Conservation (phyloP, 2,797 vertebrate genomes). For the Peromyscus eremicus region DNA sequence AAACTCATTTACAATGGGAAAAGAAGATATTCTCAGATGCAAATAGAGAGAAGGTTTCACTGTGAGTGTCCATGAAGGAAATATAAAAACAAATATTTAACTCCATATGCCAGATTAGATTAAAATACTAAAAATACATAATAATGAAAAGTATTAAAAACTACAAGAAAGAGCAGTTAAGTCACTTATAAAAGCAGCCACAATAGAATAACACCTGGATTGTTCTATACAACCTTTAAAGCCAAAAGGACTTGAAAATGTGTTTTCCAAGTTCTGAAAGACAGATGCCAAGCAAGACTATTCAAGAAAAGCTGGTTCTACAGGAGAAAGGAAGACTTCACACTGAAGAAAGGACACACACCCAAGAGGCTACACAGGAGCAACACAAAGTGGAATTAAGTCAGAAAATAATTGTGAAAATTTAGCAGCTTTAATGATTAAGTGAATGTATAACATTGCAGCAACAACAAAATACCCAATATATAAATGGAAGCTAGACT, state of each 20-base stretch:
- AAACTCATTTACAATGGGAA: neutral
- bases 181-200: no score
- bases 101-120: no score
- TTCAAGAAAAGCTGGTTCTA: no score
- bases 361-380: no score
- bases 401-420: neutral
- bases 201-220: no score
- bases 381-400: no score
- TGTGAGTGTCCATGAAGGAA: neutral
- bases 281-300: neutral
- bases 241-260: no score
- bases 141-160: neutral
- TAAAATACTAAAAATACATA: neutral
- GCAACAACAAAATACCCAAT: neutral
- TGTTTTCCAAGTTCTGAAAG: no score
- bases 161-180: no score
- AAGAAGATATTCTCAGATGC: neutral
- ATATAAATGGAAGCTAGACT: neutral
- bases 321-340: no score
- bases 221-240: no score
- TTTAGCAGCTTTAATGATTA: neutral
- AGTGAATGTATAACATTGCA: neutral
- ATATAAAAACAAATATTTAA: neutral
- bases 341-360: no score
- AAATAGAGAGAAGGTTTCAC: neutral